Base-by-base conservation (phyloP, 2,113 vertebrate genomes). In the Indicator indicator region DNA sequence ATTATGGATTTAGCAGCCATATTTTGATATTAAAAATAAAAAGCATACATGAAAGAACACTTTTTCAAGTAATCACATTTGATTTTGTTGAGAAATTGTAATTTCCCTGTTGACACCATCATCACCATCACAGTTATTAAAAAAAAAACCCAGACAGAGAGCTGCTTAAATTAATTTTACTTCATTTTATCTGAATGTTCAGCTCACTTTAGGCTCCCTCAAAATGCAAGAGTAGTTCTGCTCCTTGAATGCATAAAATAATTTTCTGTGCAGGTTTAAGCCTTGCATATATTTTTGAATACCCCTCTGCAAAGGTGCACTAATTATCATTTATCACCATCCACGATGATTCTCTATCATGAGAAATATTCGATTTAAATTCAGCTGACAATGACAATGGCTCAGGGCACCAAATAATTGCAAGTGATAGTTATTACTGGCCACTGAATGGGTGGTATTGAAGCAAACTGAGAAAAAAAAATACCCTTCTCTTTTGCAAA, bases 171-270 rank as follows among this genome's bases (percentile, higher is more conserved):
- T 48, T 89, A 59, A n/a, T 4, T 40, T 36, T 17, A 36, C 0
- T 3, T 65, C 0, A 46, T 59, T 90, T 85, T 75, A 3, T 9
- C 58, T 71, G 64, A 30, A 11, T 42, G 70, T 82, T 74, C 27
- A 32, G 6, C 44, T 11, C 5, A 17, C 14, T 40, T n/a, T 70
- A 9, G 1, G 2, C 4, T 36, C 3, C 6, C 5, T 1, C 4
- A 56, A 84, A 95, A 52, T 11, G 4, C 14, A 83, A 42, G 52
- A 33, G 4, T 13, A 32, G 10, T 44, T 80, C 27, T 83, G 12
- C 7, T 74, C 11, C 7, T 26, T n/a, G 24, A 24, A 36, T 54
- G 5, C 12, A 17, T 69, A 0, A 40, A 73, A 75, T 48, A 52
- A 12, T 36, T 76, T 89, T 76, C 30, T 73, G 2, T 24, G 3